Evolutionary conservation across 2,888 invertebrate genomes (phyloP).

Genomic region (Anodontia alba): DNA sequence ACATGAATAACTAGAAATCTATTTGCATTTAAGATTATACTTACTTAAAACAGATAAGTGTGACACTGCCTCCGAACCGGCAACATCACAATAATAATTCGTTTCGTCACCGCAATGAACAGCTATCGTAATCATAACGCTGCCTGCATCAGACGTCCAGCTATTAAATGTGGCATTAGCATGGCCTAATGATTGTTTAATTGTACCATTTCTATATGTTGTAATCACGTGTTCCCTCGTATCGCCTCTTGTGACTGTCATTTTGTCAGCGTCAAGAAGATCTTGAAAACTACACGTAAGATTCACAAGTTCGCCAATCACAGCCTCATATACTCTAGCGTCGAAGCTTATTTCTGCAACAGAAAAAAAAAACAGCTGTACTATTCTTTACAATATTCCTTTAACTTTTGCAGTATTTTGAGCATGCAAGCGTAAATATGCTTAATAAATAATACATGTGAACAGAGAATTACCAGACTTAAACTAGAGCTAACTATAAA

Average conservation of each 20-base stretch:
- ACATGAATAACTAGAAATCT: too few relatives aligned
- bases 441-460: too few relatives aligned
- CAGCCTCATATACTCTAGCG: neutral
- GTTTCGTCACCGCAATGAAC: neutral
- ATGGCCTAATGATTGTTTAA: neutral
- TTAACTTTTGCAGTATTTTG: too few relatives aligned
- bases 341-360: neutral
- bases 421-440: too few relatives aligned
- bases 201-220: neutral
- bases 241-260: neutral
- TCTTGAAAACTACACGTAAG: neutral
- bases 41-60: neutral
- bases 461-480: too few relatives aligned
- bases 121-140: neutral
- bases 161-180: neutral
- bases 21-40: too few relatives aligned
- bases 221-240: neutral
- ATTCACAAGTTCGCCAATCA: neutral
- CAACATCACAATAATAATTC: neutral
- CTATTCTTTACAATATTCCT: too few relatives aligned
- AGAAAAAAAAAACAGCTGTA: too few relatives aligned
- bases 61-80: neutral
- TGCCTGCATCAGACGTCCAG: neutral
- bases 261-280: neutral
- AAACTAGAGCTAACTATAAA: too few relatives aligned